Conservation (phyloP, 1,140 invertebrate genomes). For the Listronotus bonariensis region DNA sequence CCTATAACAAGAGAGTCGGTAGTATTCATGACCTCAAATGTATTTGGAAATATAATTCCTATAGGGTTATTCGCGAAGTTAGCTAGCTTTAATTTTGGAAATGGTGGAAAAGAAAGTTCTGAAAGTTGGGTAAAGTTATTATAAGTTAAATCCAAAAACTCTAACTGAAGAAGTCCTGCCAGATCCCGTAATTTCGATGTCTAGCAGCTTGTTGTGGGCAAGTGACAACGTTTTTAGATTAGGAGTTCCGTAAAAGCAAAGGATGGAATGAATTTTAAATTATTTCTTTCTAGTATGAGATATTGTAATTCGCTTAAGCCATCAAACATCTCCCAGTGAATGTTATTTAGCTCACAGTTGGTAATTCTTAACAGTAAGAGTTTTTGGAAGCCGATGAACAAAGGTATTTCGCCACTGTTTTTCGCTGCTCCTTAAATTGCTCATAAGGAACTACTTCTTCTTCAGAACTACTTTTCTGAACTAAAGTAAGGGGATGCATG, state of each 20-base stretch:
- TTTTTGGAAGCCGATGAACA: conserved; percentile 63
- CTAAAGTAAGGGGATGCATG: conserved; percentile 46
- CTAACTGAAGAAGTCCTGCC: conserved; percentile 67
- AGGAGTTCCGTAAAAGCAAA: conserved; percentile 70
- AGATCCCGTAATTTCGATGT: conserved; percentile 68
- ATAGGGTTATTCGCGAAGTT: conserved; percentile 72
- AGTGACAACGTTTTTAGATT: conserved; percentile 66
- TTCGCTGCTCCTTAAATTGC: conserved; percentile 59
- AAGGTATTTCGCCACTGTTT: conserved; percentile 57
- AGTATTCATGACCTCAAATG: conserved; percentile 73
- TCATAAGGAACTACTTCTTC: conserved; percentile 69
- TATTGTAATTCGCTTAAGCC: conserved; percentile 63
- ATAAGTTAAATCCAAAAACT: conserved; percentile 66
- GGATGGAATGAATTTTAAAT: conserved; percentile 66
- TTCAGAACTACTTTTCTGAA: conserved; percentile 50
- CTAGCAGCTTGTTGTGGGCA: conserved; percentile 65
- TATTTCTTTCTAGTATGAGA: conserved; percentile 67
- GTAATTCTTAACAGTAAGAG: conserved; percentile 64
- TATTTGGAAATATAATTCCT: conserved; percentile 67
- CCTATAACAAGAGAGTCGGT: conserved; percentile 67
- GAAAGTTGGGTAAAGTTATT: conserved; percentile 71
- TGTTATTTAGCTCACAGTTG: conserved; percentile 63
- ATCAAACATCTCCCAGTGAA: conserved; percentile 74
- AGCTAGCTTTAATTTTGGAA: conserved; percentile 64
- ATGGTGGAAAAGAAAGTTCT: conserved; percentile 70